A percentile compares a stretch with the other conserved stretches of the same genome.
Evolutionary conservation across 2,113 vertebrate species (phyloP).

Genomic region (Syngnathoides biaculeatus): DNA sequence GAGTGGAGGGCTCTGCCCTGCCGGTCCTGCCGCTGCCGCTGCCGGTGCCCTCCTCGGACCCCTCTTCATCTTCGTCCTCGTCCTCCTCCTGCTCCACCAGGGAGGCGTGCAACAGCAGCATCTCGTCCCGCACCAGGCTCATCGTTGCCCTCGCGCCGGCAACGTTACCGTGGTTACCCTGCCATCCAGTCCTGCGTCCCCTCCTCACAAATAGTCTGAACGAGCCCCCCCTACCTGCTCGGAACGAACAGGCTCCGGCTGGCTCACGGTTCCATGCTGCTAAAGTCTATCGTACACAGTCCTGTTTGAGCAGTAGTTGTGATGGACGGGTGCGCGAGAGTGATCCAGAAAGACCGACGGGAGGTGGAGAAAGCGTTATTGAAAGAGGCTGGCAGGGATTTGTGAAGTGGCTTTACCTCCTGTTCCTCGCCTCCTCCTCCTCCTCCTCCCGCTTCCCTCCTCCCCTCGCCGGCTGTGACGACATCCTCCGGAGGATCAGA

Average conservation of each 20-base stretch:
- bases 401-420: slow-evolving; percentile 70
- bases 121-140: slow-evolving; percentile 74
- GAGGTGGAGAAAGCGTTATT: slow-evolving; percentile 34
- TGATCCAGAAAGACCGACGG: slow-evolving; percentile 52
- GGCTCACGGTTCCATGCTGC: slow-evolving; percentile 50
- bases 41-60: slow-evolving; percentile 37
- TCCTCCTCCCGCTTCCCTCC: slow-evolving; percentile 55
- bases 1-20: slow-evolving; percentile 70
- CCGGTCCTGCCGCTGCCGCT: slow-evolving; percentile 54
- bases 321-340: slow-evolving; percentile 69
- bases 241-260: no score
- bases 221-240: slow-evolving; percentile 15
- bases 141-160: slow-evolving; percentile 66
- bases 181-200: slow-evolving; percentile 40
- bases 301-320: slow-evolving; percentile 73
- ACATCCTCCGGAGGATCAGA: slow-evolving; percentile 86
- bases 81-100: slow-evolving; percentile 78
- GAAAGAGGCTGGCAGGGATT: slow-evolving; percentile 38
- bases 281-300: slow-evolving; percentile 49
- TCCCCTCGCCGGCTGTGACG: slow-evolving; percentile 72
- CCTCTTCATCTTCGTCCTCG: slow-evolving; percentile 67
- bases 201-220: slow-evolving; percentile 28
- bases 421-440: slow-evolving; percentile 61
- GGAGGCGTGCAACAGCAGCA: slow-evolving; percentile 75
- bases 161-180: slow-evolving; percentile 60